These are phyloP conservation scores for Nibea coibor DNA, from an alignment of 2,113 vertebrate species.

Conservation along the genomic window DNA sequence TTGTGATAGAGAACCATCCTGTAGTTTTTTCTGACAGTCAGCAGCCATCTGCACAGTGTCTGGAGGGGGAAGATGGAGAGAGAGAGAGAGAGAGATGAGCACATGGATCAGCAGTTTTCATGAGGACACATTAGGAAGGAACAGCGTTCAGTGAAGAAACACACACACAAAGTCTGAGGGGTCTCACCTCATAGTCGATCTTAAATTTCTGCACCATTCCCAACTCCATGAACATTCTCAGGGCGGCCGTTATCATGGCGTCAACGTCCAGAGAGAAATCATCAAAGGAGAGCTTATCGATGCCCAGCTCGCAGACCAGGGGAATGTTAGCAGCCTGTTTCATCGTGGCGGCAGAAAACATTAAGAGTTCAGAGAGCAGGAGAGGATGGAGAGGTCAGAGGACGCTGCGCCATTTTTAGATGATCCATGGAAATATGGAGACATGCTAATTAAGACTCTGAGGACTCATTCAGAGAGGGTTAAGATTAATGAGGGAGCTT, in stretches of 20 bases:
- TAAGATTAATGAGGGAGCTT: constrained; percentile 74
- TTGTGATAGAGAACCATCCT: constrained; percentile 99
- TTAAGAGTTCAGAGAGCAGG: constrained; percentile 44
- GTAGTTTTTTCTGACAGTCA: constrained; percentile 99
- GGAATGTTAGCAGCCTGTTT: constrained; percentile 95
- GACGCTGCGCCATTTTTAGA: constrained; percentile 54
- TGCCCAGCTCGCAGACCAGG: constrained; percentile 95
- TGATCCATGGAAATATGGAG: constrained; percentile 60
- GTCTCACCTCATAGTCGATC: constrained; percentile 98
- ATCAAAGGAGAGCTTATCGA: constrained; percentile 95
- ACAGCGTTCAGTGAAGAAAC: constrained; percentile 8
- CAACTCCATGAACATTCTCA: constrained; percentile 99
- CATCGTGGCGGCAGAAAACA: constrained; percentile 6
- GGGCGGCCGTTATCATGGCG: constrained; percentile 96
- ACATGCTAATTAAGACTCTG: constrained; percentile 71
- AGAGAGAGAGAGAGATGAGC: constrained; percentile 31
- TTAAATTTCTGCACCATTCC: constrained; percentile 99
- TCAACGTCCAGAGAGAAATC: constrained; percentile 98
- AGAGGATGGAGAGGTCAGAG: constrained; percentile 55
- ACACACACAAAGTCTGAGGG: not conserved
- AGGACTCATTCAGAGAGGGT: constrained; percentile 58
- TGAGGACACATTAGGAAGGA: constrained; percentile 3
- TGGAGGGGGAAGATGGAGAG: constrained; percentile 75
- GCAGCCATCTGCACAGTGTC: constrained; percentile 97
- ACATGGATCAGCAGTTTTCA: constrained; percentile 33